These are phyloP conservation scores for Limnephilus auricula DNA, from an alignment of 2,888 invertebrate species.

Conservation along the genomic window DNA sequence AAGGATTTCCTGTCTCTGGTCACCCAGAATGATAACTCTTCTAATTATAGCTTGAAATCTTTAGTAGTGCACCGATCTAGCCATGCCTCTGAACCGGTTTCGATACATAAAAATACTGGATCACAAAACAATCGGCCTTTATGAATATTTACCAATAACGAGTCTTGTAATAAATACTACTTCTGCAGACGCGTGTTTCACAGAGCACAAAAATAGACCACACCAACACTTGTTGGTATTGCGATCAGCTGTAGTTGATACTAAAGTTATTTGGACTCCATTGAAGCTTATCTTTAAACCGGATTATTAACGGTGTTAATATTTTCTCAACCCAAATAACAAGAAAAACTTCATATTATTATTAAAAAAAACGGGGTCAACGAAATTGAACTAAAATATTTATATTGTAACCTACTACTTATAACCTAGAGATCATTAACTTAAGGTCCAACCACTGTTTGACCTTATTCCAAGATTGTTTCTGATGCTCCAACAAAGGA, in stretches of 20 bases:
- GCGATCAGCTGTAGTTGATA: slow-evolving; percentile 27
- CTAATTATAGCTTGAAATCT: too few relatives aligned
- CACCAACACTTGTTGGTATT: background rate
- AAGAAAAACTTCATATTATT: background rate
- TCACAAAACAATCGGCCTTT: background rate
- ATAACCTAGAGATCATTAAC: background rate
- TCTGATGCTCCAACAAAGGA: background rate
- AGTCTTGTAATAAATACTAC: background rate
- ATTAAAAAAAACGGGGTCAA: slow-evolving; percentile 15
- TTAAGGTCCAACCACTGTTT: background rate
- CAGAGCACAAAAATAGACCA: slow-evolving; percentile 31
- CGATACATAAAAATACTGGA: background rate
- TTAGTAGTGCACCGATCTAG: too few relatives aligned
- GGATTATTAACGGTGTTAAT: slow-evolving; percentile 42
- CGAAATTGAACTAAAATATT: background rate
- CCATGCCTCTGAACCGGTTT: background rate
- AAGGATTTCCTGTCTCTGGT: background rate
- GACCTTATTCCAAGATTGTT: background rate
- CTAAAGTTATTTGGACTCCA: slow-evolving; percentile 9
- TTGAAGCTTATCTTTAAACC: slow-evolving; percentile 33
- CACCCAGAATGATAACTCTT: background rate
- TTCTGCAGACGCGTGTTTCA: background rate
- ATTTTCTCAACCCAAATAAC: slow-evolving; percentile 41
- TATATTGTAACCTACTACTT: background rate
- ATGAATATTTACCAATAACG: background rate